Evolutionary conservation across 1,140 invertebrate species (phyloP), one percentile per base, ranked within the genome.

Genomic region (Zaprionus tsacasi): DNA sequence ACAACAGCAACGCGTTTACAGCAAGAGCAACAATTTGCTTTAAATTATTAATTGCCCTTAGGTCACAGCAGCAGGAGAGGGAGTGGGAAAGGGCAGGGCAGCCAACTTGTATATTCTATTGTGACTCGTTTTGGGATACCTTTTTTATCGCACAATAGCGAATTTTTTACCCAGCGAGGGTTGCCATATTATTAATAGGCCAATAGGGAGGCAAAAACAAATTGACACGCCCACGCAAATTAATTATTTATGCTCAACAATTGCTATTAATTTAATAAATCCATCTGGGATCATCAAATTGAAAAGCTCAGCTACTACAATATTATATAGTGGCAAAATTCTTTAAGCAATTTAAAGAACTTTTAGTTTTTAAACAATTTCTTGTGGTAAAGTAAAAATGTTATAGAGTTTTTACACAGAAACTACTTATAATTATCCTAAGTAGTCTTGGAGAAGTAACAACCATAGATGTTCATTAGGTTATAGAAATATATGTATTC

Each of bases 31-130:
- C 25, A 38, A 52, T 48, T 66, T 40, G 11, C 17, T 71, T 33
- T 82, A 33, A 78, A 82, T 82, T 69, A 82, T 82, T 79, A 71
- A 82, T 78, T 27, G 3, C 11, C 40, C 27, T 43, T 7, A 7
- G 13, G 40, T n/a, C 6, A 30, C 27, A 30, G 27, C 38, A 38
- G 12, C n/a, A 4, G n/a, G 13, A 6, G n/a, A 15, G 13, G 43
- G 6, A 2, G 6, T 21, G 13, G 43, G n/a, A 2, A 2, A 7
- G 45, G 45, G 15, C n/a, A 21, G 21, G 21, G 21, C 21, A 21
- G 21, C 21, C 21, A 0, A 10, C 17, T 17, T 6, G 6, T 25
- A 10, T 25, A 12, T 45, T 45, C 40, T 10, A 45, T 50, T 50
- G 45, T 50, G 45, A 25, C 45, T 25, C 17, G 10, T 11, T 11